These are phyloP conservation scores for Indri indri DNA, from an alignment of 2,113 vertebrate genomes.

Conservation along the genomic window DNA sequence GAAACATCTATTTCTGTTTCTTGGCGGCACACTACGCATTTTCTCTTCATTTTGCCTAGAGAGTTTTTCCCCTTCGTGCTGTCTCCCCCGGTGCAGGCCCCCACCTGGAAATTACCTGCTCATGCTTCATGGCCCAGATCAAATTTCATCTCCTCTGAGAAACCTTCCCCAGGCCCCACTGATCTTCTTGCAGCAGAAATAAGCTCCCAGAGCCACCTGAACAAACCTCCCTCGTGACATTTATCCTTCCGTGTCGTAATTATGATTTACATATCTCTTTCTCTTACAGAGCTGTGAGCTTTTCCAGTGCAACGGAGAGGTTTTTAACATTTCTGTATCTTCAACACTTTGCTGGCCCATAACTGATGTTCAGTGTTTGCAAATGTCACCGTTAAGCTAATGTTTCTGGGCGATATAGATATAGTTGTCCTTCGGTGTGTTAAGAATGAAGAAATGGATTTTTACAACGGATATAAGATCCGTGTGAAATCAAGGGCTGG, in stretches of 20 bases:
- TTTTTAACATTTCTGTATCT: background rate
- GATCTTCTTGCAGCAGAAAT: background rate
- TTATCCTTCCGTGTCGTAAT: background rate
- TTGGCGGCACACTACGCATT: rapidly evolving
- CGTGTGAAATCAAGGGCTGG: background rate
- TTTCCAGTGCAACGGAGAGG: background rate
- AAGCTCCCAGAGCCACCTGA: background rate
- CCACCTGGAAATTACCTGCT: background rate
- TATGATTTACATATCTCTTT: background rate
- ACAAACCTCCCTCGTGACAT: background rate
- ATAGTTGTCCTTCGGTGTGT: background rate
- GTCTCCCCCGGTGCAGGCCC: background rate
- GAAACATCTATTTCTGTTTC: background rate
- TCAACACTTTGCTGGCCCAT: background rate
- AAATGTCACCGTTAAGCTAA: conserved; percentile 23
- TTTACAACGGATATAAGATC: background rate
- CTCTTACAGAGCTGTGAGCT: background rate
- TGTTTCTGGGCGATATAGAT: background rate
- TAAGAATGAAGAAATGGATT: background rate
- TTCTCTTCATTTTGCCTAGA: background rate
- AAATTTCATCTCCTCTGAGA: background rate
- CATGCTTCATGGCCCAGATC: background rate
- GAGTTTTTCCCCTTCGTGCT: background rate
- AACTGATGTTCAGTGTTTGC: background rate
- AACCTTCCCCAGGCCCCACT: background rate